phyloP scores from a whole-genome alignment of 2,797 vertebrate species.

The Helarctos malayanus region DNA sequence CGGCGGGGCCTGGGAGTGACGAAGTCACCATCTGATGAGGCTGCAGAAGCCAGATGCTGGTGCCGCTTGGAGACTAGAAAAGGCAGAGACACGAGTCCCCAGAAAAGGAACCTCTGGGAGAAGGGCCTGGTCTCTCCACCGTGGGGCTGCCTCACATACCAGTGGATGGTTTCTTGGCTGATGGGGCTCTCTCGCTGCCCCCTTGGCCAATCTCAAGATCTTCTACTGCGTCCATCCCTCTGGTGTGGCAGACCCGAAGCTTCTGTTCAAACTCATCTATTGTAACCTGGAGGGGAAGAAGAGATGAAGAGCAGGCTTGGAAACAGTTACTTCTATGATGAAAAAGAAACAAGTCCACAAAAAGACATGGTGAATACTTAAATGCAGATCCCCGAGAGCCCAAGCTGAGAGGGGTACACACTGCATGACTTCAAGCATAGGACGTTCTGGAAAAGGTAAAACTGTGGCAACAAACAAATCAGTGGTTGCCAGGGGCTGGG shows the following conservation, averaged over 20 bases:
- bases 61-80: constrained; percentile 45
- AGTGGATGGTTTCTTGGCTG: constrained; percentile 65
- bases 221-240: constrained; percentile 94
- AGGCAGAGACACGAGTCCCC: not conserved
- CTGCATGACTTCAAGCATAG: not conserved
- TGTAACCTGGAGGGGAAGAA: constrained; percentile 88
- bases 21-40: constrained; percentile 88
- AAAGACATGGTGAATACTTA: not conserved
- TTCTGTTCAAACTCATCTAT: constrained; percentile 97
- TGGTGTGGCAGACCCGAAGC: constrained; percentile 92
- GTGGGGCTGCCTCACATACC: constrained; percentile 69
- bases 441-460: not conserved
- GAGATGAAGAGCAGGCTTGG: not conserved
- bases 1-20: constrained; percentile 89
- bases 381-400: not conserved
- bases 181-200: constrained; percentile 81
- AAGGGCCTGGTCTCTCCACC: not conserved
- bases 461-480: not conserved
- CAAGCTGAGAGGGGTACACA: not conserved
- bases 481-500: not conserved
- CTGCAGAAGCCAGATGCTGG: not conserved
- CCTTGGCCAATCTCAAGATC: constrained; percentile 36
- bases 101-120: not conserved
- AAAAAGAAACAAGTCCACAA: not conserved
- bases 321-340: not conserved